phyloP scores from a whole-genome alignment of 92 coral and sea anemone species.

The Epizoanthus scotinus region DNA sequence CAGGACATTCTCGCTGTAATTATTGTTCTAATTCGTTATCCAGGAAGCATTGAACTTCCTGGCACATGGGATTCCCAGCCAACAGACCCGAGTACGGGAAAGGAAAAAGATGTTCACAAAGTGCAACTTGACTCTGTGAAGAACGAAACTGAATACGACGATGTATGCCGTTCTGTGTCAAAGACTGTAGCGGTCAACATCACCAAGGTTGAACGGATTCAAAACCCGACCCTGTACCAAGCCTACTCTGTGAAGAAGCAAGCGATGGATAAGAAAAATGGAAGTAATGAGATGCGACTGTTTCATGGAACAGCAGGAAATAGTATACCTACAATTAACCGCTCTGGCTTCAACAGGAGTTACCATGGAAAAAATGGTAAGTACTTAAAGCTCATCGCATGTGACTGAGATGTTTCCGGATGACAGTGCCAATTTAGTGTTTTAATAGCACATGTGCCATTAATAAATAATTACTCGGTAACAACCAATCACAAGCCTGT shows the following conservation, averaged over 20 bases:
- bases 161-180: constrained; percentile 15
- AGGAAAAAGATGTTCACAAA: constrained; percentile 58
- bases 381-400: background rate
- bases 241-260: constrained; percentile 53
- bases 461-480: too few species aligned
- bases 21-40: background rate
- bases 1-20: background rate
- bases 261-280: constrained; percentile 62
- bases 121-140: constrained; percentile 54
- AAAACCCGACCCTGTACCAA: constrained; percentile 57
- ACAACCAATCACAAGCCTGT: too few species aligned
- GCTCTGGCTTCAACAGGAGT: constrained; percentile 72
- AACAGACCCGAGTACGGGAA: constrained; percentile 45
- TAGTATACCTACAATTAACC: constrained; percentile 50
- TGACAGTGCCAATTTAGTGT: too few species aligned
- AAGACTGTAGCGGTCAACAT: constrained; percentile 40
- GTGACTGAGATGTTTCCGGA: background rate
- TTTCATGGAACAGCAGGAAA: constrained; percentile 66
- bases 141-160: constrained; percentile 49
- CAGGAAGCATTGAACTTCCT: constrained; percentile 55
- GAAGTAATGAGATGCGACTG: constrained; percentile 66
- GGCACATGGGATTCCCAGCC: constrained; percentile 74
- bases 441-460: too few species aligned
- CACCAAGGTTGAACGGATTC: constrained; percentile 59
- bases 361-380: constrained; percentile 70